These are phyloP conservation scores for Hecatera dysodea DNA, from an alignment of 2,888 invertebrate species.

Conservation along the genomic window DNA sequence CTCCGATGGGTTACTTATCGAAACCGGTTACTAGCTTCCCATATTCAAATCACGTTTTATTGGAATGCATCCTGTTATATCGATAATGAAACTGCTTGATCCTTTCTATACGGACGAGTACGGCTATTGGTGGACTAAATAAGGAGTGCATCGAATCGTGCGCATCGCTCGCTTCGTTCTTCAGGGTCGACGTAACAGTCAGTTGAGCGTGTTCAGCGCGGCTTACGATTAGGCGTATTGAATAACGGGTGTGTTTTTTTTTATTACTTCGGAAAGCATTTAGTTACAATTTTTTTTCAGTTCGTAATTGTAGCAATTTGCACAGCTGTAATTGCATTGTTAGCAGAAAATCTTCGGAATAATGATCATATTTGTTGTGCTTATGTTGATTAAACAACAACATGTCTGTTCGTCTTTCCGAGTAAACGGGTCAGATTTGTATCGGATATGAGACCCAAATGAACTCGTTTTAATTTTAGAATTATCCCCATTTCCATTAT, in stretches of 20 bases:
- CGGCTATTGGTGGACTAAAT: slow-evolving; percentile 76
- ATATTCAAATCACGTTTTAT: slow-evolving; percentile 72
- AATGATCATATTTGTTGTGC: not conserved
- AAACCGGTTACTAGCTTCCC: slow-evolving; percentile 61
- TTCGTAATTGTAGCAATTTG: slow-evolving; percentile 31
- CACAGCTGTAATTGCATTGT: slow-evolving; percentile 13
- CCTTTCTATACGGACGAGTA: slow-evolving; percentile 72
- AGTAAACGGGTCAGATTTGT: not conserved
- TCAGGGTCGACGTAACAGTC: slow-evolving; percentile 79
- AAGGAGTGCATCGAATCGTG: slow-evolving; percentile 74
- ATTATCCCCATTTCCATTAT: slow-evolving; percentile 28
- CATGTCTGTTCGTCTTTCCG: not conserved
- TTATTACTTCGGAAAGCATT: slow-evolving; percentile 27
- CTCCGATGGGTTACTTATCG: slow-evolving; percentile 42
- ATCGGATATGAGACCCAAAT: slow-evolving; percentile 29
- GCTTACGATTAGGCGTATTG: slow-evolving; percentile 57
- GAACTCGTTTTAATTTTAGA: slow-evolving; percentile 44
- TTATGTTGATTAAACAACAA: not conserved
- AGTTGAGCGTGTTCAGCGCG: slow-evolving; percentile 71
- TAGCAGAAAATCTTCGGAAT: not conserved
- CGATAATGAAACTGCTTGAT: slow-evolving; percentile 65
- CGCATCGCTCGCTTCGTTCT: slow-evolving; percentile 68
- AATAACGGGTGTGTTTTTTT: slow-evolving; percentile 50
- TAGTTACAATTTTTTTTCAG: slow-evolving; percentile 35
- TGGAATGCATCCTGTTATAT: slow-evolving; percentile 73